phyloP scores from a whole-genome alignment of 2,797 vertebrate species.

The Mus spretus region DNA sequence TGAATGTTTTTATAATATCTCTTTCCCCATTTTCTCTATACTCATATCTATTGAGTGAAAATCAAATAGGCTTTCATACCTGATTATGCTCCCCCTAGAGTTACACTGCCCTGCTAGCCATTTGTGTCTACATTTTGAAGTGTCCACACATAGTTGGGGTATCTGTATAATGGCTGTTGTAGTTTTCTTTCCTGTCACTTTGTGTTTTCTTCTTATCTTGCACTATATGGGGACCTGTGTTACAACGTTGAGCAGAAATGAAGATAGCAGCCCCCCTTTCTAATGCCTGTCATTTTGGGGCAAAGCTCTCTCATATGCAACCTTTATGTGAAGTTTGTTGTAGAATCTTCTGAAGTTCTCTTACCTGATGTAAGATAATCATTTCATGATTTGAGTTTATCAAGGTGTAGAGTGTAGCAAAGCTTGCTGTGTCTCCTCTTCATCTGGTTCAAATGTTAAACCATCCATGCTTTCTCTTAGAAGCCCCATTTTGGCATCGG shows the following conservation, averaged over 20 bases:
- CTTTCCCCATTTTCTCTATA: background rate
- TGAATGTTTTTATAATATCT: background rate
- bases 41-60: background rate
- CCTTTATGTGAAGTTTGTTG: background rate
- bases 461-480: background rate
- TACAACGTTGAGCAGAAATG: background rate
- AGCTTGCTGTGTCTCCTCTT: background rate
- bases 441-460: background rate
- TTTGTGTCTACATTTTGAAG: background rate
- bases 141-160: background rate
- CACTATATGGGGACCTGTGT: background rate
- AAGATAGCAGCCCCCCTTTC: background rate
- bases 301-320: background rate
- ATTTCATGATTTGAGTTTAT: background rate
- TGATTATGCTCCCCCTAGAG: background rate
- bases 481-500: background rate
- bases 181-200: background rate
- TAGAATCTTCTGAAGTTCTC: background rate
- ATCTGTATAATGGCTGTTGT: background rate
- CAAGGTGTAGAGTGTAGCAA: background rate
- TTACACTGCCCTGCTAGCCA: background rate
- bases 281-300: background rate
- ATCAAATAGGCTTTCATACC: background rate
- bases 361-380: conserved; percentile 1
- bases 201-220: background rate